Percentiles rank a stretch among this genome's conserved stretches.
Evolutionary conservation across 2,113 vertebrate genomes (phyloP).

Genomic region (Holacanthus passer): DNA sequence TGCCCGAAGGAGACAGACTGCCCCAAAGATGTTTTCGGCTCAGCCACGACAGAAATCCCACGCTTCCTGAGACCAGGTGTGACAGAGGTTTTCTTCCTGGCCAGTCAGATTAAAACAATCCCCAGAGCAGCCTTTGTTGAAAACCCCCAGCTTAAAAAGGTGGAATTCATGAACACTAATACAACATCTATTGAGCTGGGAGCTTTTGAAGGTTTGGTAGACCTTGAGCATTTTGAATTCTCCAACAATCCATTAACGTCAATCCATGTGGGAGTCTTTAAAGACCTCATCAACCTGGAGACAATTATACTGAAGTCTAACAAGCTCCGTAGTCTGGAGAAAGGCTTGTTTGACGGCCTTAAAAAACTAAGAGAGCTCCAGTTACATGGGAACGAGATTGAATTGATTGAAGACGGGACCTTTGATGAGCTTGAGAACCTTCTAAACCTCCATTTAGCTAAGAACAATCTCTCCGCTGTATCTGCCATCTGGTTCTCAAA

Average conservation of each 20-base stretch:
- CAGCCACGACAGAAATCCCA: slow-evolving; percentile 76
- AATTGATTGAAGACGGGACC: slow-evolving; percentile 81
- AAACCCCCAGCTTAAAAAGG: slow-evolving; percentile 77
- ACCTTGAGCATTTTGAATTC: slow-evolving; percentile 80
- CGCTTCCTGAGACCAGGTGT: slow-evolving; percentile 59
- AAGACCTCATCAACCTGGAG: slow-evolving; percentile 76
- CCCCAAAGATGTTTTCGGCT: slow-evolving; percentile 70
- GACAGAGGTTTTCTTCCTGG: slow-evolving; percentile 82
- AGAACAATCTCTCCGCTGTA: slow-evolving; percentile 81
- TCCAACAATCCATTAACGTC: slow-evolving; percentile 72
- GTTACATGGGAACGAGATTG: slow-evolving; percentile 81
- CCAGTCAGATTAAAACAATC: slow-evolving; percentile 78
- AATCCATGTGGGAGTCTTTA: slow-evolving; percentile 82
- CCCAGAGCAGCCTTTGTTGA: slow-evolving; percentile 79
- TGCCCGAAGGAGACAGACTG: slow-evolving; percentile 37
- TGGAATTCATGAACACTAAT: slow-evolving; percentile 81
- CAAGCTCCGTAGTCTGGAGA: slow-evolving; percentile 74
- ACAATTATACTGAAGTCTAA: slow-evolving; percentile 81
- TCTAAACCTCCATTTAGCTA: slow-evolving; percentile 78
- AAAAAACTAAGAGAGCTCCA: slow-evolving; percentile 69
- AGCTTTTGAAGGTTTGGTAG: slow-evolving; percentile 84
- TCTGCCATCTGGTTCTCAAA: slow-evolving; percentile 78
- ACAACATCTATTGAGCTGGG: slow-evolving; percentile 80
- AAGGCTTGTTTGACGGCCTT: slow-evolving; percentile 84
- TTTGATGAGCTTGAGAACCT: slow-evolving; percentile 85